Base-by-base conservation (phyloP, 1,140 invertebrate species). In the Ridgeia piscesae region DNA sequence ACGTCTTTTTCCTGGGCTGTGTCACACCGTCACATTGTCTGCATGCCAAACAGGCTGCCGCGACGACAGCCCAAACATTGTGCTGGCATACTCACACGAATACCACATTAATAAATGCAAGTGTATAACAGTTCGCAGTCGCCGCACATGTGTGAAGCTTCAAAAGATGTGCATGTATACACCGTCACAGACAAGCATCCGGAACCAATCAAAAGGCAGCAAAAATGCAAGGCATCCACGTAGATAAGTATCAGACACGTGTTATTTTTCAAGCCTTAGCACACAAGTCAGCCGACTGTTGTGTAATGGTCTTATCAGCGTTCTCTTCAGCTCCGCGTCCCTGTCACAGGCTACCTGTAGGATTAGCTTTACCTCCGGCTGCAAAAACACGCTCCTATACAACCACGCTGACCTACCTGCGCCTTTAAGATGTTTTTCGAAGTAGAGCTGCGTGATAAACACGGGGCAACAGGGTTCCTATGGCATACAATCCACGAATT, bases 51-150 rank as follows among this genome's bases (percentile, higher is more conserved):
- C 58, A 77, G 8, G 58, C 58, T 27, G 58, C 11, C 17, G 58
- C 27, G 58, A 31, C 27, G 58, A 77, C 58, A 77, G 58, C 11
- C 58, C 58, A 4, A 31, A 77, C 58, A 77, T 21, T 77, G 17
- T 77, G 58, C 58, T 77, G 27, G 58, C 58, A 8, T 77, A 77
- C 17, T 17, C 58, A 77, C 58, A 77, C 17, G 27, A 77, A 77
- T 77, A 77, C 58, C 58, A 77, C 58, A 77, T 77, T 77, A 77
- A 77, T 77, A 77, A 77, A 77, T 77, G 58, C 58, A 77, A 14
- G 58, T 77, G 58, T 77, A 77, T 77, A 77, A 77, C 58, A 77
- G 58, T 77, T 21, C 27, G 58, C 58, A 77, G 58, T 77, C 27
- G 17, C n/a, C 27, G 58, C 58, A 77, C 17, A 77, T 77, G 58